Percentiles rank a stretch among this genome's conserved stretches.
Evolutionary conservation across 2,888 invertebrate species (phyloP).

Genomic region (Antheraea yamamai): DNA sequence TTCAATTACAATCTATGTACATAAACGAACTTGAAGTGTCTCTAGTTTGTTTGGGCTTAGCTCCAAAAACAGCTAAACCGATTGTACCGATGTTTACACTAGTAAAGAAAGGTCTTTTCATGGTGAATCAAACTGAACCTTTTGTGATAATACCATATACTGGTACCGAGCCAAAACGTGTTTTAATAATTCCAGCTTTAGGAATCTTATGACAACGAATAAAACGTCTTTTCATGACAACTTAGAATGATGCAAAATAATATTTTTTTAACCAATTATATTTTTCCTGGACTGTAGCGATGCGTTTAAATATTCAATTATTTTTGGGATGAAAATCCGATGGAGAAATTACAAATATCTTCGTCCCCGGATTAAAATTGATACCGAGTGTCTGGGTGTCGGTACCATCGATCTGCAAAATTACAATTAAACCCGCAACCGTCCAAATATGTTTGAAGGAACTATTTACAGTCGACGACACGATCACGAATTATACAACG

Average conservation of each 20-base stretch:
- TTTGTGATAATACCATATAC: too few species aligned
- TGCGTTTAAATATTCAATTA: slow-evolving; percentile 6
- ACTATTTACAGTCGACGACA: slow-evolving; percentile 5
- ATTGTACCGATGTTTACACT: too few species aligned
- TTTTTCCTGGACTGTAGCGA: background rate
- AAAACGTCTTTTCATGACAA: background rate
- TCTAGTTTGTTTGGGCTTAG: too few species aligned
- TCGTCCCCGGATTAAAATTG: slow-evolving; percentile 11
- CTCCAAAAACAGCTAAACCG: too few species aligned
- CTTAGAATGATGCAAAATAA: background rate
- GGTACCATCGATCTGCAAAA: slow-evolving; percentile 13
- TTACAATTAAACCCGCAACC: slow-evolving; percentile 17
- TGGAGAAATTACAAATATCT: background rate
- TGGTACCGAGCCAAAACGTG: too few species aligned
- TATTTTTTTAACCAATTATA: background rate
- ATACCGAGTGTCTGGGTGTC: slow-evolving; percentile 7
- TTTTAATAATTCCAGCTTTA: too few species aligned
- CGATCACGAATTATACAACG: background rate
- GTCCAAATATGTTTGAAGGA: slow-evolving; percentile 10
- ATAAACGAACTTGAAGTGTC: too few species aligned
- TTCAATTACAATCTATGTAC: too few species aligned
- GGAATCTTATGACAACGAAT: background rate
- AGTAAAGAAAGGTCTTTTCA: too few species aligned
- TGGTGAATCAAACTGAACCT: too few species aligned
- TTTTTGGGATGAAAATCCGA: background rate